Percentiles rank a stretch among this genome's conserved stretches.
These are phyloP conservation scores for Silurus asotus DNA, from an alignment of 2,113 vertebrate genomes.

Conservation along the genomic window DNA sequence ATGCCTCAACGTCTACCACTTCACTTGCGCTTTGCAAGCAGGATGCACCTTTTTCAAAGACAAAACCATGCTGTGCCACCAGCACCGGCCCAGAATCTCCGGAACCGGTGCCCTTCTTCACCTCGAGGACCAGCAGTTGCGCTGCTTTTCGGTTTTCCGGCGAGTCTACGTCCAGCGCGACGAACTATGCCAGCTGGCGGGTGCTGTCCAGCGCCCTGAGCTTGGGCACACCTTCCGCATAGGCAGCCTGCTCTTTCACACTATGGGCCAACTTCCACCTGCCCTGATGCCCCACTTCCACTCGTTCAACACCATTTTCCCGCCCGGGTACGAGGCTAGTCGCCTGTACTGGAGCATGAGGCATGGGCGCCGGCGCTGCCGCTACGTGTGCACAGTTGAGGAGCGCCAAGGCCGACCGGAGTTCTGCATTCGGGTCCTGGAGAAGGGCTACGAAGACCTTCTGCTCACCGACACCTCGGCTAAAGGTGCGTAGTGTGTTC, in stretches of 20 bases:
- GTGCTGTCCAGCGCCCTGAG: constrained; percentile 88
- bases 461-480: constrained; percentile 82
- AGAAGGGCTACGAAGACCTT: constrained; percentile 91
- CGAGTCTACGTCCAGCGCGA: constrained; percentile 93
- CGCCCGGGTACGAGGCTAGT: constrained; percentile 91
- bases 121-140: constrained; percentile 91
- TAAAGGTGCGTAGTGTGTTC: constrained; percentile 79
- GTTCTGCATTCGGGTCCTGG: constrained; percentile 86
- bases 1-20: constrained; percentile 97
- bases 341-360: constrained; percentile 96
- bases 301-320: constrained; percentile 85
- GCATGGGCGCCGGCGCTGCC: constrained; percentile 89
- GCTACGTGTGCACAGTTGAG: constrained; percentile 91
- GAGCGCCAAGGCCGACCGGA: constrained; percentile 81
- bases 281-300: constrained; percentile 91
- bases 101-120: constrained; percentile 50
- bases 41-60: constrained; percentile 99
- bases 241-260: constrained; percentile 91
- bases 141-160: constrained; percentile 92
- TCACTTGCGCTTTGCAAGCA: constrained; percentile 93
- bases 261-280: constrained; percentile 88
- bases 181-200: constrained; percentile 89
- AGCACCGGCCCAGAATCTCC: constrained; percentile 88
- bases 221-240: constrained; percentile 93
- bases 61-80: constrained; percentile 97